Base-by-base conservation (phyloP, 2,113 vertebrate genomes). In the Otolemur garnettii region DNA sequence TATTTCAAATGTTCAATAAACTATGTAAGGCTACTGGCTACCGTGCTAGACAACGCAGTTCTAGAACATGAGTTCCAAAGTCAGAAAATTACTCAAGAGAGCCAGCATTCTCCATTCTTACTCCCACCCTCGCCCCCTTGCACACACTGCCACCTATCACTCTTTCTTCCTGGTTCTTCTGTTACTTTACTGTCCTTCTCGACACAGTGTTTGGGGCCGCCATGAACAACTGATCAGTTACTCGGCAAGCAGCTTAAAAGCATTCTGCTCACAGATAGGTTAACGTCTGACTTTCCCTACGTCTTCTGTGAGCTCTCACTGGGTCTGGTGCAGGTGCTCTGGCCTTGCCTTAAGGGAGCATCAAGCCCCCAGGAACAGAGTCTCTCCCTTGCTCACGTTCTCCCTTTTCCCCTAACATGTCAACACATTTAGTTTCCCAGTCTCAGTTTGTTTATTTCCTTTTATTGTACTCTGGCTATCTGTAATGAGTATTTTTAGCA, bases 401-500 rank as follows among this genome's bases (percentile, higher is more conserved):
- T 17, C 5, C 64, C 28, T 80, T 45, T 80, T 22, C 4, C 38
- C 12, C 1, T 10, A n/a, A 11, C 22, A 35, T 7, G 66, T 21
- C 24, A 60, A 21, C 19, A 85, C 68, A 66, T n/a, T 87, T 42
- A 33, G 42, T 22, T 75, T 87, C 38, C 38, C 45, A 84, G 35
- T 81, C 22, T 45, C 2, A n/a, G 28, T 78, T 74, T 95, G 38
- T 89, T 10, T 60, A 10, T 88, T 83, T 26, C 53, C 45, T 83
- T 14, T 96, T 82, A 11, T 84, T 83, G 38, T 33, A 30, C 14
- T 18, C 53, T 93, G 35, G 7, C 69, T 84, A 33, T 62, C 95
- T 95, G 42, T 57, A 53, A 81, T 78, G 68, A 55, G 2, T 88
- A 88, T 93, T 90, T 93, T 86, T 87, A 93, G 53, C 45, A 66